Percentiles rank a stretch among this genome's conserved stretches.
phyloP scores from a whole-genome alignment of 53 echinoderm and acorn worm species.

The Astropecten irregularis region DNA sequence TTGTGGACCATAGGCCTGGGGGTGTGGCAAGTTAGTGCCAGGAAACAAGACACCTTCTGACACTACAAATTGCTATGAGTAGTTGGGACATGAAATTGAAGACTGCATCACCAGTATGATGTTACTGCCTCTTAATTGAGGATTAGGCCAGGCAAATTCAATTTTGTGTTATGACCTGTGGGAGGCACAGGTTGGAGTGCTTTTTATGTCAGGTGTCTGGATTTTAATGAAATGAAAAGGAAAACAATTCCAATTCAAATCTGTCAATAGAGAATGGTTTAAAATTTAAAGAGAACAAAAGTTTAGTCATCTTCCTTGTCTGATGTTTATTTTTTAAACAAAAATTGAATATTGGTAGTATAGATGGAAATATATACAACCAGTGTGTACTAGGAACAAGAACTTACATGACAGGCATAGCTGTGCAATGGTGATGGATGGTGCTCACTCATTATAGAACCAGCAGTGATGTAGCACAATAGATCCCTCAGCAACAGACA shows the following conservation, averaged over 20 bases:
- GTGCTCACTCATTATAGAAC: not conserved
- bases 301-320: not conserved
- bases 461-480: slow-evolving; percentile 31
- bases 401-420: not conserved
- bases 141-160: slow-evolving; percentile 52
- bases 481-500: slow-evolving; percentile 25
- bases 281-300: not conserved
- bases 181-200: not conserved
- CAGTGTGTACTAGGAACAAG: not conserved
- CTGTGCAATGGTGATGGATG: slow-evolving; percentile 14
- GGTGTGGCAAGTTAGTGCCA: slow-evolving; percentile 29
- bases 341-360: not conserved
- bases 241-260: not conserved
- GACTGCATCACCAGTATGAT: slow-evolving; percentile 30
- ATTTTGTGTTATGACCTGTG: slow-evolving; percentile 1
- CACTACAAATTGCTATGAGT: slow-evolving; percentile 41
- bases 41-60: slow-evolving; percentile 48
- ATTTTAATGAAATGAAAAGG: not conserved
- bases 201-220: not conserved
- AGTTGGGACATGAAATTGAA: slow-evolving; percentile 39
- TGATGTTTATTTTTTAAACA: too few species aligned
- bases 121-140: slow-evolving; percentile 60
- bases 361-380: too few species aligned
- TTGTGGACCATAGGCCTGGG: slow-evolving; percentile 16
- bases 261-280: not conserved